phyloP scores from a whole-genome alignment of 2,797 vertebrate species.

The Chaetophractus vellerosus region DNA sequence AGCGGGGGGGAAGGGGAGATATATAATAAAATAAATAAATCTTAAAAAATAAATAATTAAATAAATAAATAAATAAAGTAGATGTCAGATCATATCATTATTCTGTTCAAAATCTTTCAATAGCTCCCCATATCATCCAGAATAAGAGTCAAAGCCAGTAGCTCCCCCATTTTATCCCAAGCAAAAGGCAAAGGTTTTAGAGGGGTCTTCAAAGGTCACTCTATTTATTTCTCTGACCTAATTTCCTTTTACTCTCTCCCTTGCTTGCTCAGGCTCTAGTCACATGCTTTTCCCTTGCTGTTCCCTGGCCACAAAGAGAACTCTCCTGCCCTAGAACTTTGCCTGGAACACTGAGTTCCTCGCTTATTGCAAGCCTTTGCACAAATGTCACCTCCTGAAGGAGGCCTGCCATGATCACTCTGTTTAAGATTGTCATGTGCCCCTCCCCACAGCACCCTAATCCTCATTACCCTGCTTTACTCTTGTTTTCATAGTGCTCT shows the following conservation, averaged over 20 bases:
- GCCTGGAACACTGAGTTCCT: background rate
- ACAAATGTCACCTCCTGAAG: background rate
- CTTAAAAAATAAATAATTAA: too few species aligned
- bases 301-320: background rate
- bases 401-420: background rate
- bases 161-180: conserved; percentile 9
- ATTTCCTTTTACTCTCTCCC: background rate
- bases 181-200: background rate
- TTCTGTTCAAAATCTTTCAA: background rate
- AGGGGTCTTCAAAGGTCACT: background rate
- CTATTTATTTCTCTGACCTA: background rate
- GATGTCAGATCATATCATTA: background rate
- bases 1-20: too few species aligned
- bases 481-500: background rate
- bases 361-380: background rate
- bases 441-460: background rate
- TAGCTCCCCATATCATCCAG: background rate
- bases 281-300: background rate
- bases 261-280: background rate
- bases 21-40: too few species aligned
- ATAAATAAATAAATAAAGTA: too few species aligned
- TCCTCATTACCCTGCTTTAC: background rate
- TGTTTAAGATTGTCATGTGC: background rate
- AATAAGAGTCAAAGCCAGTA: background rate
- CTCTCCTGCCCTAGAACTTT: background rate